Conservation (phyloP, 2,113 vertebrate species). For the Morone saxatilis region DNA sequence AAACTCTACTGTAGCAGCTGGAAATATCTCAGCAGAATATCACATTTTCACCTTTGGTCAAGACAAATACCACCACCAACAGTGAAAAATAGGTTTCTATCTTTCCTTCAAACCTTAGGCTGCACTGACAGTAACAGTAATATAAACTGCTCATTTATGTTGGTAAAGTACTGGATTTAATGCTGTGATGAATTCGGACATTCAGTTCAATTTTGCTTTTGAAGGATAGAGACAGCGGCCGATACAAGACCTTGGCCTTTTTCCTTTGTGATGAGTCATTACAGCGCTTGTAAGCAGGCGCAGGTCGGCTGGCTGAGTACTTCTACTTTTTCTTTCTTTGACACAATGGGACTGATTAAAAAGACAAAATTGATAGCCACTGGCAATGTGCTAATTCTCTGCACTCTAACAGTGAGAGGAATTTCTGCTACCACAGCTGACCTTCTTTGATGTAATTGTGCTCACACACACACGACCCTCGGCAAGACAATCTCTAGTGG, state of each 20-base stretch:
- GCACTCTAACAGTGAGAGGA: constrained; percentile 37
- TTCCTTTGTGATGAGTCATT: constrained; percentile 49
- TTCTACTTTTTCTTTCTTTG: constrained; percentile 36
- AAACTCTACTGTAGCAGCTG: neutral
- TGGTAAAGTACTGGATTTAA: constrained; percentile 4
- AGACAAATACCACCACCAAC: neutral
- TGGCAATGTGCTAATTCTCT: constrained; percentile 57
- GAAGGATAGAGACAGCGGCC: constrained; percentile 8
- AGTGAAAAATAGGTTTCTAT: neutral
- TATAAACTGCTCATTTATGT: neutral
- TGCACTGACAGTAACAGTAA: neutral
- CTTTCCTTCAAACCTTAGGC: neutral
- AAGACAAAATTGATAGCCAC: constrained; percentile 63
- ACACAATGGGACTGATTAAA: constrained; percentile 76
- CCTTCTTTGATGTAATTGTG: constrained; percentile 49
- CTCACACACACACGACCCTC: neutral
- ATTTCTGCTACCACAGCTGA: constrained; percentile 38
- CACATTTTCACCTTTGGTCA: constrained; percentile 1
- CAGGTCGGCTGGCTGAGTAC: neutral
- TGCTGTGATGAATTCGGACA: constrained; percentile 16
- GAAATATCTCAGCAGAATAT: constrained; percentile 2
- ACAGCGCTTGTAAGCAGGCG: neutral
- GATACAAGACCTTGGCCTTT: neutral
- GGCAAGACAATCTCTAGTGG: constrained; percentile 22
- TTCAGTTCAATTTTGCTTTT: constrained; percentile 14